Evolutionary conservation across 2,797 vertebrate genomes (phyloP).

Genomic region (Eremophila alpestris): DNA sequence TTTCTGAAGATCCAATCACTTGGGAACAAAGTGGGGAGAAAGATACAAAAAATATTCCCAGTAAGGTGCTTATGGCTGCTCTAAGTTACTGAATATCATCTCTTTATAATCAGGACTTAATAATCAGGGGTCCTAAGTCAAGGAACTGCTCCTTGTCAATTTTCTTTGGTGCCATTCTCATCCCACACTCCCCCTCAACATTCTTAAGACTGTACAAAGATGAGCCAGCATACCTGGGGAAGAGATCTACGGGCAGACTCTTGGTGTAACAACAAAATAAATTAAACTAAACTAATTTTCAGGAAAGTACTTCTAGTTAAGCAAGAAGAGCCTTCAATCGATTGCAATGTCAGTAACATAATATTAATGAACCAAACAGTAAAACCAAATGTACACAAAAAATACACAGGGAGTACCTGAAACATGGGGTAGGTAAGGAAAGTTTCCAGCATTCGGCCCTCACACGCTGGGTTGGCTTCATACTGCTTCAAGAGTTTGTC

Average conservation of each 20-base stretch:
- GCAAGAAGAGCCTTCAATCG: not conserved
- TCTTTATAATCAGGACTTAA: not conserved
- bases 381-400: not conserved
- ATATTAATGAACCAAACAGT: not conserved
- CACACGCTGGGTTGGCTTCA: conserved; percentile 94
- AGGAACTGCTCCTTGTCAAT: not conserved
- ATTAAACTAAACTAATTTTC: not conserved
- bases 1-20: not conserved
- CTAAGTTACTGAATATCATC: not conserved
- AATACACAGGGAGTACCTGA: conserved; percentile 81
- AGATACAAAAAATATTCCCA: not conserved
- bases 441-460: conserved; percentile 96
- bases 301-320: not conserved
- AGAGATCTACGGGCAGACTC: not conserved
- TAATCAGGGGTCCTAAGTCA: not conserved
- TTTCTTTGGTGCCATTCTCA: not conserved
- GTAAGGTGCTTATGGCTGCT: not conserved
- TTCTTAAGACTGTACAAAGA: not conserved
- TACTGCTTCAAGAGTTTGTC: conserved; percentile 99
- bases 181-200: not conserved
- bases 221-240: not conserved
- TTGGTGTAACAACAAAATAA: not conserved
- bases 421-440: conserved; percentile 99
- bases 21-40: not conserved
- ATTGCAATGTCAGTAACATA: not conserved